These are phyloP conservation scores for Archocentrus centrarchus DNA, from an alignment of 2,113 vertebrate species.

Conservation along the genomic window DNA sequence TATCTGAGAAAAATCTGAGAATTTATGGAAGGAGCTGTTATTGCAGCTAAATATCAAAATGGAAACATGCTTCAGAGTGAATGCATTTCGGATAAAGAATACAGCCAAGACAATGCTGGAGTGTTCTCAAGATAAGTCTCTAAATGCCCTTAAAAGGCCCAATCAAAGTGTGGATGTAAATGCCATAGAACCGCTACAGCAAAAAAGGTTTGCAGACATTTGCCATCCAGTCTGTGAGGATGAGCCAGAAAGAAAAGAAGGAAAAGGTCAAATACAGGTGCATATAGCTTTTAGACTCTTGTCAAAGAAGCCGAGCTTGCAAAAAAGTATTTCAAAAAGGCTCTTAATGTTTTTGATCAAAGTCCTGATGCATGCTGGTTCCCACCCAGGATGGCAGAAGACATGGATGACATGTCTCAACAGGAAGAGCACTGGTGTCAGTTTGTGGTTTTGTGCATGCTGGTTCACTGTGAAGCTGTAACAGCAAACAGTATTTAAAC, in stretches of 20 bases:
- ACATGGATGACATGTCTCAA: constrained; percentile 9
- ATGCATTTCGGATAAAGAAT: background rate
- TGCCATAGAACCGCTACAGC: background rate
- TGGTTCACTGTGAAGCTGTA: background rate
- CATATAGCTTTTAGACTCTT: background rate
- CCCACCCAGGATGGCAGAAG: background rate
- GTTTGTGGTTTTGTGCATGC: background rate
- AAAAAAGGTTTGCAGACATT: background rate
- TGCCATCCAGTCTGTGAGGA: background rate
- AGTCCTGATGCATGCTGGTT: background rate
- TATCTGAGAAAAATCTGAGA: background rate
- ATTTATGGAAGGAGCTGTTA: background rate
- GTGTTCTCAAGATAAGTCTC: background rate
- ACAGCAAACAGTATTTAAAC: background rate
- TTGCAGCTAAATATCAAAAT: background rate
- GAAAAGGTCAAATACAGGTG: background rate
- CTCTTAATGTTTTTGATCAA: background rate
- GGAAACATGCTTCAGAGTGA: background rate
- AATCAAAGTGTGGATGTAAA: background rate
- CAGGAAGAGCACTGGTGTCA: background rate
- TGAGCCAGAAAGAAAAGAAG: background rate
- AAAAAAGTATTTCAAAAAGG: background rate
- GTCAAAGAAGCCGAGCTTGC: background rate
- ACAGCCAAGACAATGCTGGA: background rate
- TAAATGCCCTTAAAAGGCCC: background rate